Conservation (phyloP, 2,888 invertebrate species). For the Prenolepis imparis region DNA sequence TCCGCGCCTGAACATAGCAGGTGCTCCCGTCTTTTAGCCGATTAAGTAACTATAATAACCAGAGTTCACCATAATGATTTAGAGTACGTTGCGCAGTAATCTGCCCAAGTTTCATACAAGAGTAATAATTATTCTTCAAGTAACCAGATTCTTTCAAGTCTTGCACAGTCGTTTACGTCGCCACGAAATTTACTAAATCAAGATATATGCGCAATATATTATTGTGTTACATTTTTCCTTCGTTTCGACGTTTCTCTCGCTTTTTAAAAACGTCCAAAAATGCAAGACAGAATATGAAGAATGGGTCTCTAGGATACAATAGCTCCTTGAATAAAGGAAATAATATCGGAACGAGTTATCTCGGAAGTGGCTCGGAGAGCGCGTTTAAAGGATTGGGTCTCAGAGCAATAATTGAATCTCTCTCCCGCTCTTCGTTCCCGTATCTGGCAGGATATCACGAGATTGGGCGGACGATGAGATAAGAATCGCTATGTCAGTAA, state of each 20-base stretch:
- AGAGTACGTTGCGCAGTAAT: not conserved
- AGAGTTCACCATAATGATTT: slow-evolving; percentile 7
- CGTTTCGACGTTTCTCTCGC: not conserved
- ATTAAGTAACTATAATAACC: slow-evolving; percentile 47
- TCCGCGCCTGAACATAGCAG: slow-evolving; percentile 29
- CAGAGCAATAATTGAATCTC: slow-evolving; percentile 57
- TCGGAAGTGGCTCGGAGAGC: slow-evolving; percentile 52
- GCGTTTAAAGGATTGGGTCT: slow-evolving; percentile 57
- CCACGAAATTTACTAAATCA: not conserved
- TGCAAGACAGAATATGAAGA: slow-evolving; percentile 13
- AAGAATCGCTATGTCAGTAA: slow-evolving; percentile 55
- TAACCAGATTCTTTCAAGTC: not conserved
- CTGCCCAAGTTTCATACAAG: not conserved
- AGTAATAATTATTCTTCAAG: slow-evolving; percentile 8
- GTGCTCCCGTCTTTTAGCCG: slow-evolving; percentile 19
- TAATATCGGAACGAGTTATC: slow-evolving; percentile 54
- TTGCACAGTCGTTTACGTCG: not conserved
- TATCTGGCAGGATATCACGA: slow-evolving; percentile 50
- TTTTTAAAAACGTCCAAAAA: slow-evolving; percentile 14
- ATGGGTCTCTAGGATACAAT: not conserved
- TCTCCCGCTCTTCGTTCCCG: slow-evolving; percentile 43
- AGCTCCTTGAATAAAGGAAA: slow-evolving; percentile 42
- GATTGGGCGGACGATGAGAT: slow-evolving; percentile 52
- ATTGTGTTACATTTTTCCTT: not conserved
- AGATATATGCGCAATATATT: not conserved